Evolutionary conservation across 2,113 vertebrate species (phyloP).

Genomic region (Micronisus gabar): DNA sequence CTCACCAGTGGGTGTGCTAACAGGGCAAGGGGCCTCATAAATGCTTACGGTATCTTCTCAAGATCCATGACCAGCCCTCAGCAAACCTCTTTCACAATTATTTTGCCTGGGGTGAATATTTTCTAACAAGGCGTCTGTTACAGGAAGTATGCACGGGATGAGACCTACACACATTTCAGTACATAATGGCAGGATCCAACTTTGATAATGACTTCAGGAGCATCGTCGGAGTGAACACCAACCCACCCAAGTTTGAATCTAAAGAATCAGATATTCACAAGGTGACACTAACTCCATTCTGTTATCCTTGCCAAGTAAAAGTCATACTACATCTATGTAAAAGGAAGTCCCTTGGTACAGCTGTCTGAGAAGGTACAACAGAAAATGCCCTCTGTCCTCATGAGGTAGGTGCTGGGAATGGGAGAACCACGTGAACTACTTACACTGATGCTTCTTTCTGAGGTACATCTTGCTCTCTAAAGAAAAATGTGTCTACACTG

Average conservation of each 20-base stretch:
- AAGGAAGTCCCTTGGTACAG: background rate
- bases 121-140: background rate
- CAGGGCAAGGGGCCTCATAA: background rate
- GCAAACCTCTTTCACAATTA: background rate
- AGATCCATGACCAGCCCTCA: background rate
- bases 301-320: background rate
- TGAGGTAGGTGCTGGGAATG: background rate
- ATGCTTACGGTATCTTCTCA: background rate
- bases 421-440: background rate
- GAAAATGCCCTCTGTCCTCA: background rate
- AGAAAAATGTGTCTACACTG: background rate
- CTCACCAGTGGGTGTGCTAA: background rate
- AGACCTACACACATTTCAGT: background rate
- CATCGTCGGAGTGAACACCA: fast-evolving
- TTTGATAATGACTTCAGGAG: background rate
- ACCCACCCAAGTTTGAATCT: background rate
- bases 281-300: background rate
- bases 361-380: background rate
- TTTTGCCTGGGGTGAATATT: background rate
- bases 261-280: background rate
- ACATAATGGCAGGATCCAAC: background rate
- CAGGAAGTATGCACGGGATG: background rate
- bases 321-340: background rate
- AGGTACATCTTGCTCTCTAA: background rate
- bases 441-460: background rate